A percentile compares a stretch with the other conserved stretches of the same genome.
Conservation (phyloP, 2,113 vertebrate genomes). For the Rissa tridactyla region DNA sequence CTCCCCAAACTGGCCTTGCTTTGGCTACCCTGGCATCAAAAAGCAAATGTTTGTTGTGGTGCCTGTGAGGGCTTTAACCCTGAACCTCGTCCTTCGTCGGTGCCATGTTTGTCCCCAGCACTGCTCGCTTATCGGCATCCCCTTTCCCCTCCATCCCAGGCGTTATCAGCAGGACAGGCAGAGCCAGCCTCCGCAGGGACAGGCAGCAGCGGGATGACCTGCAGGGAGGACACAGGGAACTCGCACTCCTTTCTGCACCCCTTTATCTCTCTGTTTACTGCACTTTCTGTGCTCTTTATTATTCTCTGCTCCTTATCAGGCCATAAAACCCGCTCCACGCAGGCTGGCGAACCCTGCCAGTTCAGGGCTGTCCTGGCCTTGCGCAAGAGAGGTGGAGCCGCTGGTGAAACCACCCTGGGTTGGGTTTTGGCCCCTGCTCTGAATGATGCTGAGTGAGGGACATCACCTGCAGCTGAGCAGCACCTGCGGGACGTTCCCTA, state of each 20-base stretch:
- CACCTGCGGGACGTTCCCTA: not conserved
- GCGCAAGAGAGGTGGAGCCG: not conserved
- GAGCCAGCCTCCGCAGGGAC: not conserved
- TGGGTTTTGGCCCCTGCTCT: not conserved
- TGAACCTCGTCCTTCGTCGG: rapidly evolving
- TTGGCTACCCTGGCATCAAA: not conserved
- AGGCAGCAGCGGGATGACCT: not conserved
- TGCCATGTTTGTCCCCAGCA: not conserved
- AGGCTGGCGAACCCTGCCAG: rapidly evolving
- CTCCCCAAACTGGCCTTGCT: not conserved
- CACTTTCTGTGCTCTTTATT: not conserved
- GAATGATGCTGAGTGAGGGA: not conserved
- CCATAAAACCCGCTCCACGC: rapidly evolving
- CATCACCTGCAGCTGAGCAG: not conserved
- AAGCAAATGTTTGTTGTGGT: not conserved
- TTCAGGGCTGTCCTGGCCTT: not conserved
- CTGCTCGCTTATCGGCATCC: not conserved
- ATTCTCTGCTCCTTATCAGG: not conserved
- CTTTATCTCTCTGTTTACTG: not conserved
- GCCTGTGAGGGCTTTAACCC: not conserved
- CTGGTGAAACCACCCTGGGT: not conserved
- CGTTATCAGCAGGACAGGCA: not conserved
- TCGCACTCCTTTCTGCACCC: not conserved
- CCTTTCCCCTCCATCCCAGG: not conserved
- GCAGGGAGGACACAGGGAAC: not conserved